A percentile compares a stretch with the other conserved stretches of the same genome.
Evolutionary conservation across 2,113 vertebrate species (phyloP).

Genomic region (Nettapus auritus): DNA sequence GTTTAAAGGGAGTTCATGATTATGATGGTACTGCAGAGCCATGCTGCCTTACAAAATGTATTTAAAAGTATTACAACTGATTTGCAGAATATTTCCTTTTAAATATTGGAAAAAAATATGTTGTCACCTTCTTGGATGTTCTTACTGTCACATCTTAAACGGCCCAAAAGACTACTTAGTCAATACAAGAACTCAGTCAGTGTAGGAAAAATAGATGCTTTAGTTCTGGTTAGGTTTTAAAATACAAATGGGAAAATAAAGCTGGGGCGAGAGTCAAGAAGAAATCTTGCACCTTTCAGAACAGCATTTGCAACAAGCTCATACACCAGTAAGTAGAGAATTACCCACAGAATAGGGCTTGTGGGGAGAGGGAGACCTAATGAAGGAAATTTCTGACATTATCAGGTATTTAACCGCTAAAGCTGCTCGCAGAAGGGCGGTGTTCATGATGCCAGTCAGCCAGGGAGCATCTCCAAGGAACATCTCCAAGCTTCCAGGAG

Average conservation of each 20-base stretch:
- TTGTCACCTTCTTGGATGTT: background rate
- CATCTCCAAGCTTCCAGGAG: background rate
- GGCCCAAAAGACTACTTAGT: no score
- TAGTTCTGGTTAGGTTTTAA: background rate
- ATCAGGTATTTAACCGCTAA: background rate
- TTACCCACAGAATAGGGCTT: background rate
- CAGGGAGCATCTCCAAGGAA: rapidly evolving
- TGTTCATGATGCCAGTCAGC: rapidly evolving
- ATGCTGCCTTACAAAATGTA: background rate
- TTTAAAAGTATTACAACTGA: background rate
- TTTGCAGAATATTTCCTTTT: background rate
- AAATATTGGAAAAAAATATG: background rate
- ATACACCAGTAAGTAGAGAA: background rate
- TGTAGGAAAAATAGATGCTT: background rate
- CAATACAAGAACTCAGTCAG: background rate
- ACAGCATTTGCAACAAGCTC: background rate
- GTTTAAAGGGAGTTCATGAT: background rate
- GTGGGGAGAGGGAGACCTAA: background rate
- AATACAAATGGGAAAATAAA: background rate
- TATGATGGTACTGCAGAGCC: background rate
- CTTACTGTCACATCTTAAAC: background rate
- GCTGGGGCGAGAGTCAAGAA: background rate
- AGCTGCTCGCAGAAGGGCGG: rapidly evolving
- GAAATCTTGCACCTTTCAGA: background rate
- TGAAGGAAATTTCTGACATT: rapidly evolving